Conservation (phyloP, 2,113 vertebrate species). For the Chaetura pelagica region DNA sequence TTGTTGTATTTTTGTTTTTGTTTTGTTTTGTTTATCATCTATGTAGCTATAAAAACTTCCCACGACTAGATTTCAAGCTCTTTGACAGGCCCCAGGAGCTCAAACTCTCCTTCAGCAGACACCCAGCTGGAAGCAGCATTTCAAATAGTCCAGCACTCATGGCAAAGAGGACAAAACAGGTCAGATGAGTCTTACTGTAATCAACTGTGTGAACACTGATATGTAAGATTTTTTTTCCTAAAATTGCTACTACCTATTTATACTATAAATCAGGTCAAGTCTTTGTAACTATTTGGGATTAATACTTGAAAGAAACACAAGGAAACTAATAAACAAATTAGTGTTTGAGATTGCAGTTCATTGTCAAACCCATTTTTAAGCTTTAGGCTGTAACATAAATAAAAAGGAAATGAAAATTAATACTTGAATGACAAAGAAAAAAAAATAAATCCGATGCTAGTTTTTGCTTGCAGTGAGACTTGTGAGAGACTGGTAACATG, state of each 20-base stretch:
- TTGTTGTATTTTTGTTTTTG: background rate
- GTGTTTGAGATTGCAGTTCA: background rate
- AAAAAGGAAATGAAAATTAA: background rate
- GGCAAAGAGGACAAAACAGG: constrained; percentile 98
- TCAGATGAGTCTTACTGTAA: constrained; percentile 48
- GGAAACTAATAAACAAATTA: background rate
- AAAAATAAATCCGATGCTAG: background rate
- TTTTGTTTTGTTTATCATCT: background rate
- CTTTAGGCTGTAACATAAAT: background rate
- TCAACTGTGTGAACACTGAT: background rate
- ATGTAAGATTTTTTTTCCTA: background rate
- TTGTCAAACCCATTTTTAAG: background rate
- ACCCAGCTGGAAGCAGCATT: constrained; percentile 81
- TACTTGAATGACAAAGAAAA: background rate
- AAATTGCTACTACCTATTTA: background rate
- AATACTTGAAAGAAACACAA: background rate
- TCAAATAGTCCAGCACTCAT: constrained; percentile 93
- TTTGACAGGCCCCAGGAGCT: constrained; percentile 90
- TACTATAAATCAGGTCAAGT: background rate
- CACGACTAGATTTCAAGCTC: constrained; percentile 85
- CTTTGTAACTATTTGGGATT: background rate
- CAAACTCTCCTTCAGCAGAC: constrained; percentile 83
- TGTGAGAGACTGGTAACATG: background rate
- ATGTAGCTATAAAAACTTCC: constrained; percentile 91
- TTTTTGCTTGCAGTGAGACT: background rate